Percentiles rank a stretch among this genome's conserved stretches.
These are phyloP conservation scores for Tachina fera DNA, from an alignment of 2,888 invertebrate species.

Conservation along the genomic window DNA sequence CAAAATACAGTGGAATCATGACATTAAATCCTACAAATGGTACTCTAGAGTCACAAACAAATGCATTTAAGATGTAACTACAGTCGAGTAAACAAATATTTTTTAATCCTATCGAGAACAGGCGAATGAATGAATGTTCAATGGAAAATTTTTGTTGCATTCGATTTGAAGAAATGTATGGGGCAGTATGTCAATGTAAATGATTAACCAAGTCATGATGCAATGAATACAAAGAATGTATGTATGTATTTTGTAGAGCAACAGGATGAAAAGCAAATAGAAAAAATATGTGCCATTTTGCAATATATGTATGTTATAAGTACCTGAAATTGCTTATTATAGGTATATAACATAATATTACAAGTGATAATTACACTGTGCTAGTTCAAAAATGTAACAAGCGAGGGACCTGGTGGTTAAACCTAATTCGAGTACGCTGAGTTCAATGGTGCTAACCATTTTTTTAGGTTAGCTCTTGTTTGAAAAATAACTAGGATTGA, in stretches of 20 bases:
- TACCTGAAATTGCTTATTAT: too few species aligned
- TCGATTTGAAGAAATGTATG: not conserved
- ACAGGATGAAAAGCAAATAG: not conserved
- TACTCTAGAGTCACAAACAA: conserved; percentile 48
- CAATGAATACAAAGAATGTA: conserved; percentile 28
- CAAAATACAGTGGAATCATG: conserved; percentile 12
- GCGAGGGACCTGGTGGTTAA: too few species aligned
- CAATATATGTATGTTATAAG: not conserved
- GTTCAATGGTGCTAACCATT: too few species aligned
- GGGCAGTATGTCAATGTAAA: conserved; percentile 1
- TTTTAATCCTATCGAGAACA: conserved; percentile 43
- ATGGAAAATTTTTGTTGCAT: not conserved
- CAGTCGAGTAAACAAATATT: conserved; percentile 41
- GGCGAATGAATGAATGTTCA: conserved; percentile 25
- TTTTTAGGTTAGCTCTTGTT: too few species aligned
- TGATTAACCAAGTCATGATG: conserved; percentile 28
- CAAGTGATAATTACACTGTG: too few species aligned
- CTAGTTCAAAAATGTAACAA: too few species aligned
- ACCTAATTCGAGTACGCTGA: too few species aligned
- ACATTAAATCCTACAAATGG: conserved; percentile 35
- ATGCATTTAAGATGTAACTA: conserved; percentile 53
- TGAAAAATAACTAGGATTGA: too few species aligned
- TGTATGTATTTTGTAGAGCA: conserved; percentile 7
- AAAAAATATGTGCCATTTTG: conserved; percentile 19
- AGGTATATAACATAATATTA: too few species aligned